phyloP scores from a whole-genome alignment of 2,797 vertebrate genomes.

The Decapterus maruadsi region DNA sequence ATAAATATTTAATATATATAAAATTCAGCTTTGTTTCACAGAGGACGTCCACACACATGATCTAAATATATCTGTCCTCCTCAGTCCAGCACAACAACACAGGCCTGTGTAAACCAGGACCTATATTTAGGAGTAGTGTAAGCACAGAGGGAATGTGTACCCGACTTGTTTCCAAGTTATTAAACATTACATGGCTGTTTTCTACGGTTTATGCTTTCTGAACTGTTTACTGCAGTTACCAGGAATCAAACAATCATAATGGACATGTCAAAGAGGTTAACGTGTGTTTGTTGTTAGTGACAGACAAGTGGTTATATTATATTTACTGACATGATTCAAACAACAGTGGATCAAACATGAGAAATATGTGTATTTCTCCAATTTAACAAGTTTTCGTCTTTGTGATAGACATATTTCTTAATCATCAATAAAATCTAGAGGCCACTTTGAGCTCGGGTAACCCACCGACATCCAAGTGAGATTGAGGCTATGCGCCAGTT shows the following conservation, averaged over 20 bases:
- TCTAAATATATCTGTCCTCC: constrained; percentile 33
- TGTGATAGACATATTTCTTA: too few species aligned
- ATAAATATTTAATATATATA: too few species aligned
- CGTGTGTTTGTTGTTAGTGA: neutral
- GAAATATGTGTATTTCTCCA: neutral
- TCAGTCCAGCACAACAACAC: constrained; percentile 34
- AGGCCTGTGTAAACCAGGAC: neutral
- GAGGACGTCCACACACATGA: neutral
- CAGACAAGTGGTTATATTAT: neutral
- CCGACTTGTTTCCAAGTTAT: neutral
- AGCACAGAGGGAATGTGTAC: neutral
- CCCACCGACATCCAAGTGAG: neutral
- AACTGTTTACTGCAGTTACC: neutral
- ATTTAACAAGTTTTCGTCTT: neutral
- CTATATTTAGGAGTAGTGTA: constrained; percentile 45
- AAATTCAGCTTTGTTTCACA: neutral
- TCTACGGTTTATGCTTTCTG: neutral
- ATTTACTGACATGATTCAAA: neutral
- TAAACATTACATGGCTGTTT: neutral
- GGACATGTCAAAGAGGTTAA: neutral
- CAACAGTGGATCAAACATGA: neutral
- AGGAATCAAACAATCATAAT: too few species aligned
- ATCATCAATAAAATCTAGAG: too few species aligned
- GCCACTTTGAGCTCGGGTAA: neutral
- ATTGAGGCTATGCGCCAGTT: too few species aligned